These are phyloP conservation scores for Zoanthus solanderi DNA, from an alignment of 92 coral and sea anemone genomes.

Conservation along the genomic window DNA sequence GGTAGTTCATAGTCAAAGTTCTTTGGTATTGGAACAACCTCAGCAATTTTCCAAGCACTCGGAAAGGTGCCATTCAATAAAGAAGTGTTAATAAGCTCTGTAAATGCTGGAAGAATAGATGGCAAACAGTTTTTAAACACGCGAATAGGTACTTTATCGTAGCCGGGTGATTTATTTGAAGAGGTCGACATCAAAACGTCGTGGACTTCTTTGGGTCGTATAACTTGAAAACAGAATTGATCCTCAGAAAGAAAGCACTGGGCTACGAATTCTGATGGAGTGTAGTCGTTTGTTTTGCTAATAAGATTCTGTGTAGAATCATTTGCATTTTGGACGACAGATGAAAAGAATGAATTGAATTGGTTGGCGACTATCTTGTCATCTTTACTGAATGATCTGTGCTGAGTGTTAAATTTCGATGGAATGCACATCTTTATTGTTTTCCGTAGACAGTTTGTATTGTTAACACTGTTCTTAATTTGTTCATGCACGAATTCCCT, in stretches of 20 bases:
- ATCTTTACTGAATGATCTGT: not conserved
- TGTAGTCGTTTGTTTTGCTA: constrained; percentile 35
- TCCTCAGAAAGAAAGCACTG: not conserved
- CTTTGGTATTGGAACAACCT: constrained; percentile 11
- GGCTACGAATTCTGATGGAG: constrained; percentile 41
- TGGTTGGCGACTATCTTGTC: not conserved
- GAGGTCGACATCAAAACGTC: no score
- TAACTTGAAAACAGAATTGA: no score
- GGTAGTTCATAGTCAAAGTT: constrained; percentile 37
- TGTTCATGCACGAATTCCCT: no score
- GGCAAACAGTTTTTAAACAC: constrained; percentile 26
- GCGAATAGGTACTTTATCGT: constrained; percentile 17
- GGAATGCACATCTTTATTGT: not conserved
- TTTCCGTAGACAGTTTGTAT: not conserved
- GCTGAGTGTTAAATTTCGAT: no score
- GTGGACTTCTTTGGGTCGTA: no score
- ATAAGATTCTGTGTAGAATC: constrained; percentile 8
- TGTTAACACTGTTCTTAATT: no score
- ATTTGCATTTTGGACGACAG: constrained; percentile 9
- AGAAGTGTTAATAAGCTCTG: constrained; percentile 11
- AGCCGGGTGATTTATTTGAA: not conserved
- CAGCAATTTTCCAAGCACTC: constrained; percentile 42
- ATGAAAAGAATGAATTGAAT: not conserved
- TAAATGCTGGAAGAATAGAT: constrained; percentile 3
- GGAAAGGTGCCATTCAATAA: constrained; percentile 19